Evolutionary conservation across 2,113 vertebrate genomes (phyloP), one percentile per base, ranked within the genome.

Genomic region (Zapornia atra): DNA sequence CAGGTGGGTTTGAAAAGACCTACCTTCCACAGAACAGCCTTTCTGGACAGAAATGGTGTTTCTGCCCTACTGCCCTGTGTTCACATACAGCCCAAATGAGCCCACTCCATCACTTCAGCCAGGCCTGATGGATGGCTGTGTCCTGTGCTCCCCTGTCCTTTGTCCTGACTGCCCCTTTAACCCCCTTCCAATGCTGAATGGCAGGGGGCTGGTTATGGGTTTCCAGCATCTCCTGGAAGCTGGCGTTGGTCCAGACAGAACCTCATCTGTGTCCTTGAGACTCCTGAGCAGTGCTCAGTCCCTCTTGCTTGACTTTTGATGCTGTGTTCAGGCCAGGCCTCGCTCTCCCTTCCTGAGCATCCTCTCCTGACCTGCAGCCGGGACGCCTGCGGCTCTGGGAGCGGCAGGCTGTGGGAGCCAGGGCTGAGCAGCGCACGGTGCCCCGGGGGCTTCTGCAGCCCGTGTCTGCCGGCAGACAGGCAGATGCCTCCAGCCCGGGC

Each of bases 31-130:
- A 56, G 36, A 76, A 59, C 0, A 0, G 24, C 31, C 50, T 25
- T 81, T 86, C 64, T 83, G 94, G 91, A 16, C 91, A 88, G 50
- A 51, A 86, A 94, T 88, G 86, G 82, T 92, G 22, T 88, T 96
- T 83, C 91, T 93, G 68, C 85, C 95, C 88, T 83, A 33, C 24
- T 86, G 90, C 76, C 82, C 82, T 92, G 65, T 83, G 53, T 65
- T 77, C 80, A 94, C 44, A 77, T 12, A 73, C 59, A 70, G 79
- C 71, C 28, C 38, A 86, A 93, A 86, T 42, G n/a, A 86, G 80
- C 65, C 18, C 72, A 59, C 86, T 92, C 88, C 80, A 70, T 88
- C 92, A 94, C 63, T 94, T 57, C 59, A 25, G 29, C 24, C 59
- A 54, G 57, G 31, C 61, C 1, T 70, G 94, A 93, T 63, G 3